Evolutionary conservation across 2,797 vertebrate genomes (phyloP).

Genomic region (Tympanoctomys barrerae): DNA sequence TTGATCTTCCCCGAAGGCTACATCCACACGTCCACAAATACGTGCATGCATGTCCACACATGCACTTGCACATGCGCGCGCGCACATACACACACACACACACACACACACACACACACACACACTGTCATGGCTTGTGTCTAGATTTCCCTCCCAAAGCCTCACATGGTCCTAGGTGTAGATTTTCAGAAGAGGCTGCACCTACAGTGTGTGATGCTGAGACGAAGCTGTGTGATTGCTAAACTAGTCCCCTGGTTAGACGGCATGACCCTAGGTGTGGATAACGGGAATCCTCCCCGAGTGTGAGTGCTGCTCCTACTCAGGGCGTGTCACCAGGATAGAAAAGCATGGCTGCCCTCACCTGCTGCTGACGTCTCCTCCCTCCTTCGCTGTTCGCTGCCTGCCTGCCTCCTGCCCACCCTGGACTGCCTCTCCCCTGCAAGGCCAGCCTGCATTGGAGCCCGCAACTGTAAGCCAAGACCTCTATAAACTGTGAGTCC

Average conservation of each 20-base stretch:
- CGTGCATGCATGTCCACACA: too few relatives aligned
- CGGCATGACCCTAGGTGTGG: neutral
- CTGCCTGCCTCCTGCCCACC: neutral
- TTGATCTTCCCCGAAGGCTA: neutral
- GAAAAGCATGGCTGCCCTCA: rapidly evolving
- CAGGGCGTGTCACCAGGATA: neutral
- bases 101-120: neutral
- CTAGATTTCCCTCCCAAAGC: neutral
- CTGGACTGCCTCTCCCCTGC: neutral
- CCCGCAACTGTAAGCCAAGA: neutral
- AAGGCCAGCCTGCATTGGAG: neutral
- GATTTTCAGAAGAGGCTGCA: neutral
- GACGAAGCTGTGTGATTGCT: neutral
- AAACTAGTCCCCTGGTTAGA: neutral
- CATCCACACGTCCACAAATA: neutral
- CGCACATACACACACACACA: neutral
- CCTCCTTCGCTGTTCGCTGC: neutral
- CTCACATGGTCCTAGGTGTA: neutral
- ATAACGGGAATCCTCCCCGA: neutral
- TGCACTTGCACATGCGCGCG: too few relatives aligned
- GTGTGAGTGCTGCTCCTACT: neutral
- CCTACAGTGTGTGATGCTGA: neutral
- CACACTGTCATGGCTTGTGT: neutral
- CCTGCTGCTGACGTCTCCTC: neutral
- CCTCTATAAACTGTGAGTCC: neutral